A percentile compares a stretch with the other conserved stretches of the same genome.
Conservation (phyloP, 2,797 vertebrate species). For the Craterocephalus amniculus region DNA sequence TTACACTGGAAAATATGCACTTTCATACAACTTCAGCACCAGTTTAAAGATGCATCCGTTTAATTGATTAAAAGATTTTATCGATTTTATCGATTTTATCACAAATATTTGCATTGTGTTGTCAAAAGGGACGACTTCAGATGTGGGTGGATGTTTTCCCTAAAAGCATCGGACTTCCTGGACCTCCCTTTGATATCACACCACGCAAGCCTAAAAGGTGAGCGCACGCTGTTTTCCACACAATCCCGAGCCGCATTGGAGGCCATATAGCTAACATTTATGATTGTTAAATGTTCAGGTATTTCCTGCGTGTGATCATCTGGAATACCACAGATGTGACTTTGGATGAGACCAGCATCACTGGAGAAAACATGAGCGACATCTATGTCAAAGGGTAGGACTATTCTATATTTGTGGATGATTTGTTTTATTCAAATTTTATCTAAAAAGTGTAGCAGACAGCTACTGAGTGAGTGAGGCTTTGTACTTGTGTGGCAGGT, state of each 20-base stretch:
- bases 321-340: slow-evolving; percentile 98
- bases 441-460: too few species aligned
- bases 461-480: too few species aligned
- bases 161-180: slow-evolving; percentile 90
- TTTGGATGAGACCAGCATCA: slow-evolving; percentile 97
- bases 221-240: background rate
- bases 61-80: too few species aligned
- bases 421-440: background rate
- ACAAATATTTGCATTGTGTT: slow-evolving; percentile 1
- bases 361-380: slow-evolving; percentile 97
- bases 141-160: slow-evolving; percentile 99
- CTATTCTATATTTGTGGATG: background rate
- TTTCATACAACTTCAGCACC: too few species aligned
- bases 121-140: slow-evolving; percentile 90
- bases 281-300: slow-evolving; percentile 72
- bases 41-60: too few species aligned
- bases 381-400: slow-evolving; percentile 96
- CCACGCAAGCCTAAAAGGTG: slow-evolving; percentile 95
- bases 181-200: slow-evolving; percentile 94
- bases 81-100: too few species aligned
- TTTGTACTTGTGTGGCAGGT: slow-evolving; percentile 85
- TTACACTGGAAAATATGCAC: too few species aligned
- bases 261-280: background rate
- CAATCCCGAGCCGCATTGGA: background rate
- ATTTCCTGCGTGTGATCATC: slow-evolving; percentile 88